Conservation (phyloP, 2,888 invertebrate genomes). For the Callyntrura sp. region DNA sequence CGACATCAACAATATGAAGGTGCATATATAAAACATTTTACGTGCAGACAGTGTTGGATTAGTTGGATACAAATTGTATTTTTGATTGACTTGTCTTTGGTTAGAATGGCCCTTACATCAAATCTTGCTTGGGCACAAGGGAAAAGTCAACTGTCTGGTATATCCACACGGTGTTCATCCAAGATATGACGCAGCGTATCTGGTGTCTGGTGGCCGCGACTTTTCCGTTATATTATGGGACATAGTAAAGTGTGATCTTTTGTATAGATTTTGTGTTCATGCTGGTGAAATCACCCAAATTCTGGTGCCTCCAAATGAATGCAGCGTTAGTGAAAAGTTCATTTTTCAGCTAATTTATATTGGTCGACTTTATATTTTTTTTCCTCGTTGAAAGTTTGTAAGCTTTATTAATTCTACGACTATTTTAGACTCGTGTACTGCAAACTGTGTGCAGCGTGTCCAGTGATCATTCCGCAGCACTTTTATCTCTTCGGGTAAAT, state of each 20-base stretch:
- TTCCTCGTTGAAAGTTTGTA: neutral
- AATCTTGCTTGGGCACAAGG: constrained; percentile 94
- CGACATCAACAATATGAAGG: constrained; percentile 91
- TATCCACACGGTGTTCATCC: constrained; percentile 97
- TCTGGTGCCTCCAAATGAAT: constrained; percentile 96
- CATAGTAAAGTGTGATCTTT: constrained; percentile 93
- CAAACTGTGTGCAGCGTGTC: constrained; percentile 98
- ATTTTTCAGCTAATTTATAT: constrained; percentile 15
- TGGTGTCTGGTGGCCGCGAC: constrained; percentile 99
- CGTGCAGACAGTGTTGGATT: neutral
- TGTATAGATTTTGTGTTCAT: constrained; percentile 98
- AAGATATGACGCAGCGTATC: constrained; percentile 94
- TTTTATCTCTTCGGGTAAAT: constrained; percentile 95
- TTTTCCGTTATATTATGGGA: constrained; percentile 99
- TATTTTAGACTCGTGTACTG: constrained; percentile 93
- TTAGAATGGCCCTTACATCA: constrained; percentile 96
- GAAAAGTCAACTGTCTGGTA: constrained; percentile 96
- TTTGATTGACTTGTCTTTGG: constrained; percentile 12
- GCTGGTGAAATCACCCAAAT: constrained; percentile 90
- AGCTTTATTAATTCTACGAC: constrained; percentile 4
- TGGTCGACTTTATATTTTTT: no score
- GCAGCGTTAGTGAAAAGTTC: constrained; percentile 91
- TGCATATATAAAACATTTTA: constrained; percentile 17
- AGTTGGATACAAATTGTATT: neutral
- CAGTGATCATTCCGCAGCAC: constrained; percentile 98